Evolutionary conservation across 1,140 invertebrate species (phyloP).

Genomic region (Lasioglossum baleicum): DNA sequence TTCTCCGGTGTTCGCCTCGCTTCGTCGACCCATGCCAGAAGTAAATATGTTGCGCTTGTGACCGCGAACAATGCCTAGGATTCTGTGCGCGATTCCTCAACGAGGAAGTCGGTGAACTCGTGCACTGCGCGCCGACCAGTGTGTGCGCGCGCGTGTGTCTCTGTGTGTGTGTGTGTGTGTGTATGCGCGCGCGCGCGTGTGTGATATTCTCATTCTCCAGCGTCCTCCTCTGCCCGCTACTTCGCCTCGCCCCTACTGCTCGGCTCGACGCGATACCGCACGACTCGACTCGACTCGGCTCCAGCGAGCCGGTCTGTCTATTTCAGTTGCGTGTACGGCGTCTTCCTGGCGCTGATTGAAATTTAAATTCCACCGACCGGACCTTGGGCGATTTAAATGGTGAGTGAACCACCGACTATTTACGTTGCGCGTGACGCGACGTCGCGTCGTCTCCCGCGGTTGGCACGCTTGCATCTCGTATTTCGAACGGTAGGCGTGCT

Average conservation of each 20-base stretch:
- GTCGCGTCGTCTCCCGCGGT: conserved; percentile 18
- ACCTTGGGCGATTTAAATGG: conserved; percentile 72
- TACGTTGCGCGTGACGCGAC: conserved; percentile 13
- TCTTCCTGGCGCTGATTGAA: conserved; percentile 60
- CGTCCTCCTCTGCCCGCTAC: background rate
- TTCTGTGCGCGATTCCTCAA: conserved; percentile 21
- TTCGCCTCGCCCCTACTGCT: too few relatives aligned
- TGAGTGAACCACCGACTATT: conserved; percentile 57
- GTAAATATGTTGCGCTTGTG: conserved; percentile 26
- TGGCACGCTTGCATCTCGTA: conserved; percentile 25
- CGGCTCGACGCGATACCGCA: background rate
- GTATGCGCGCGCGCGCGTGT: background rate
- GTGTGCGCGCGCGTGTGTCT: background rate
- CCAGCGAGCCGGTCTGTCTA: background rate
- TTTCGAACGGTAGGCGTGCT: conserved; percentile 25
- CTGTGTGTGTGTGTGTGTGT: background rate
- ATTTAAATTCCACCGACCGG: conserved; percentile 66
- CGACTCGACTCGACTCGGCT: background rate
- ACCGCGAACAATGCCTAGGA: conserved; percentile 8
- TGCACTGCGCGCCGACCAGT: conserved; percentile 4
- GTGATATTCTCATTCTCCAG: conserved; percentile 22
- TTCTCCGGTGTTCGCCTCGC: background rate
- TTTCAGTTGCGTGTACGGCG: conserved; percentile 18
- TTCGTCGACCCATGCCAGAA: background rate
- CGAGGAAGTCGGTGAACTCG: conserved; percentile 41